Base-by-base conservation (phyloP, 2,113 vertebrate species). In the Periophthalmus modestus region DNA sequence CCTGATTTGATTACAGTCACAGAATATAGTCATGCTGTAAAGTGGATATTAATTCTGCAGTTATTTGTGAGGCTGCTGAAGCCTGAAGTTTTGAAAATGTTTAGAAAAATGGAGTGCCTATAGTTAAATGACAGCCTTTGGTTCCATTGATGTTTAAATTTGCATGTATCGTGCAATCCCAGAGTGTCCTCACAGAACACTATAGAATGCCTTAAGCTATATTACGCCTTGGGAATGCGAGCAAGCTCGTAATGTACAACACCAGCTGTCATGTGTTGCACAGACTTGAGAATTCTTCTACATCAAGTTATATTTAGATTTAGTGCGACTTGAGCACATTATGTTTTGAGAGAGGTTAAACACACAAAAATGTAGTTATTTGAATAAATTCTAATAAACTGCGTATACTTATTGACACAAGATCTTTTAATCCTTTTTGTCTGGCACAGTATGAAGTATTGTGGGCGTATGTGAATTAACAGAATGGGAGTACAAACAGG, bases 381-480 rank as follows among this genome's bases (percentile, higher is more conserved):
- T 89, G 84, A 91, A 91, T 92, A 86, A 88, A 91, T 66, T 76
- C 82, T 59, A 80, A 82, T 80, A 84, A 86, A 88, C 75, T 34
- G 69, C 89, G 85, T 92, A 92, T 91, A 90, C 86, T 85, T 83
- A 86, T 65, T 78, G 86, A 87, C 82, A 84, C 61, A 54, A 73
- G 73, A 75, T 76, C 87, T 81, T 87, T 89, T 91, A 88, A 90
- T 91, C 86, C 84, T 88, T 84, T 88, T 83, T 88, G 82, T 86
- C 78, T 91, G 23, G 21, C 66, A 81, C 79, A 69, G 72, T 82
- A 72, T 68, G 82, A 87, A 84, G 73, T 63, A 36, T 72, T 15
- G 62, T 82, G 65, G 78, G 61, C 85, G 69, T 85, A 76, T 86
- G 74, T 87, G 85, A 90, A 89, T 89, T 86, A 86, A 82, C 89